Conservation (phyloP, 2,113 vertebrate species). For the Pomatostomus ruficeps region DNA sequence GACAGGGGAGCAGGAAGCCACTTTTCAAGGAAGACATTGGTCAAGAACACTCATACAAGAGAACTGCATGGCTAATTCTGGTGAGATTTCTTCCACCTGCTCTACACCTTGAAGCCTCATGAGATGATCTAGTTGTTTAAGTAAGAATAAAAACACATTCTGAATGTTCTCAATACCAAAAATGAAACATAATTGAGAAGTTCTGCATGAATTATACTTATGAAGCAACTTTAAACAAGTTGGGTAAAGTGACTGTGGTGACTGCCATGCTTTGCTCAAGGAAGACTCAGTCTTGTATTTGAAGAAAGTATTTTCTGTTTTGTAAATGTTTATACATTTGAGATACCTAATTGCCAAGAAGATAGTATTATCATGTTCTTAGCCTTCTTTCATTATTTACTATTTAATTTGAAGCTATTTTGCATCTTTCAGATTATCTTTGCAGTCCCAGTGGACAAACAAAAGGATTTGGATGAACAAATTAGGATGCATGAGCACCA, state of each 20-base stretch:
- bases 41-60: neutral
- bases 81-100: neutral
- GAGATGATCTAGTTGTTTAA: neutral
- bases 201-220: neutral
- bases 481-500: neutral
- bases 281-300: neutral
- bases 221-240: neutral
- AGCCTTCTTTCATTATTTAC: neutral
- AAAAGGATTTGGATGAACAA: neutral
- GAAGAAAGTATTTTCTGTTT: neutral
- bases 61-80: neutral
- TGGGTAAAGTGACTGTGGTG: neutral
- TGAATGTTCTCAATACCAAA: neutral
- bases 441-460: neutral
- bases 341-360: neutral
- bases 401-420: neutral
- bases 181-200: neutral
- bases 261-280: neutral
- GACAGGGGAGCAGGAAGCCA: fast-evolving
- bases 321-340: neutral
- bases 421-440: neutral
- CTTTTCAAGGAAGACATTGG: neutral
- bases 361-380: neutral
- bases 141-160: neutral
- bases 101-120: neutral